Conservation (phyloP, 2,113 vertebrate species). For the Chionodraco myersi region DNA sequence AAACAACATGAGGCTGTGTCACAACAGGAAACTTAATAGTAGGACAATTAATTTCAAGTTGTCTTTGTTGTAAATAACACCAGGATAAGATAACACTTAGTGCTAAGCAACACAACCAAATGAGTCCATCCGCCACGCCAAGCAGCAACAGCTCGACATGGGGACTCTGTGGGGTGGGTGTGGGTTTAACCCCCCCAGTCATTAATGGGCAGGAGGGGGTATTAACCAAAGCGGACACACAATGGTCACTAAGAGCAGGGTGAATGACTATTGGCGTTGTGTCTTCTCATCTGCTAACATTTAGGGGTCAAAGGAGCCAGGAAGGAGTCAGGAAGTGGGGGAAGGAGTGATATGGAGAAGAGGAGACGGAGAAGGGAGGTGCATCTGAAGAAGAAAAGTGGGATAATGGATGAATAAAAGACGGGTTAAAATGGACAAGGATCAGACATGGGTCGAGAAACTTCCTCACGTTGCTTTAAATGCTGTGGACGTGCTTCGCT, state of each 20-base stretch:
- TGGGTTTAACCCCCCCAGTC: constrained; percentile 69
- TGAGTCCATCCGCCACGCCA: constrained; percentile 16
- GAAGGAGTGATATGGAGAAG: constrained; percentile 72
- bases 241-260: constrained; percentile 79
- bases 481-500: constrained; percentile 40
- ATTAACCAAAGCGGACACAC: constrained; percentile 75
- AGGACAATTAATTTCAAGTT: not conserved
- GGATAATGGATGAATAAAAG: constrained; percentile 78
- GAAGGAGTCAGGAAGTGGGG: constrained; percentile 82
- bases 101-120: not conserved
- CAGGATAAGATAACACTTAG: not conserved
- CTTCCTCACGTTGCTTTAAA: constrained; percentile 45
- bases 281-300: constrained; percentile 84
- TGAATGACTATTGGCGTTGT: constrained; percentile 83
- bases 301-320: constrained; percentile 82
- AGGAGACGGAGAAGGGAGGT: constrained; percentile 55
- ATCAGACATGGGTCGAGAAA: constrained; percentile 67
- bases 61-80: not conserved
- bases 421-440: constrained; percentile 48
- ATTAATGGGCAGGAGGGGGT: constrained; percentile 67
- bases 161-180: constrained; percentile 45
- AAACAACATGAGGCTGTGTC: not conserved
- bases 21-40: not conserved
- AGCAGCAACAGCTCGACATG: constrained; percentile 30
- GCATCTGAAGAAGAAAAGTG: constrained; percentile 50